Evolutionary conservation across 1,140 invertebrate species (phyloP).

Genomic region (Glossosoma conforme): DNA sequence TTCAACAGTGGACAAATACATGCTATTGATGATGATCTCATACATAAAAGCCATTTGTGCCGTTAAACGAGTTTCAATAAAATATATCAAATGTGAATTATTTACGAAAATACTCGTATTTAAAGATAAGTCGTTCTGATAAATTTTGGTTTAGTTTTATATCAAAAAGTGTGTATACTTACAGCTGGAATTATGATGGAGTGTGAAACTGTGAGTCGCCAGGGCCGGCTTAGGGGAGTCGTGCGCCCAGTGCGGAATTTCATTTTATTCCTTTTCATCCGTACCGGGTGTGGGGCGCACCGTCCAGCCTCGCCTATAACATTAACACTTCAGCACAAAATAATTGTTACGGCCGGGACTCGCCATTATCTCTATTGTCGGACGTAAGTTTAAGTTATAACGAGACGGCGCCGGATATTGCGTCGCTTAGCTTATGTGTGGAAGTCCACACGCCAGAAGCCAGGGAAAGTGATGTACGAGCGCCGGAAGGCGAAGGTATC

Average conservation of each 20-base stretch:
- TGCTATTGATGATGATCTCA: no score
- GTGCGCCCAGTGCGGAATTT: constrained; percentile 17
- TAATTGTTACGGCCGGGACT: constrained; percentile 29
- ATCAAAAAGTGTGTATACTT: no score
- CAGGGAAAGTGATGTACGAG: constrained; percentile 20
- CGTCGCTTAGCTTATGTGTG: constrained; percentile 13
- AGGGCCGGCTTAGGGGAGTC: no score
- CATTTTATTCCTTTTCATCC: constrained; percentile 23
- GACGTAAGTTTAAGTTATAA: constrained; percentile 28
- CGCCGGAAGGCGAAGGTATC: constrained; percentile 12
- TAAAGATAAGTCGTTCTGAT: no score
- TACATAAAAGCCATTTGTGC: no score
- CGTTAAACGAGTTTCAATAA: no score
- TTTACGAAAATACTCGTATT: no score
- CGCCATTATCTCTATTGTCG: constrained; percentile 26
- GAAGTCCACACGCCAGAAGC: constrained; percentile 1
- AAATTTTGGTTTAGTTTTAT: no score
- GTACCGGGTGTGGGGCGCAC: constrained; percentile 1
- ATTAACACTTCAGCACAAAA: constrained; percentile 33
- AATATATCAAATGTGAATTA: no score
- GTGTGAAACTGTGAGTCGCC: no score
- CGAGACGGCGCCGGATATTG: constrained; percentile 28
- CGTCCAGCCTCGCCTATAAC: constrained; percentile 26
- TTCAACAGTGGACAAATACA: no score
- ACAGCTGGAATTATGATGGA: no score